These are phyloP conservation scores for Hydrotaea diabolus DNA, from an alignment of 2,888 invertebrate species.

Conservation along the genomic window DNA sequence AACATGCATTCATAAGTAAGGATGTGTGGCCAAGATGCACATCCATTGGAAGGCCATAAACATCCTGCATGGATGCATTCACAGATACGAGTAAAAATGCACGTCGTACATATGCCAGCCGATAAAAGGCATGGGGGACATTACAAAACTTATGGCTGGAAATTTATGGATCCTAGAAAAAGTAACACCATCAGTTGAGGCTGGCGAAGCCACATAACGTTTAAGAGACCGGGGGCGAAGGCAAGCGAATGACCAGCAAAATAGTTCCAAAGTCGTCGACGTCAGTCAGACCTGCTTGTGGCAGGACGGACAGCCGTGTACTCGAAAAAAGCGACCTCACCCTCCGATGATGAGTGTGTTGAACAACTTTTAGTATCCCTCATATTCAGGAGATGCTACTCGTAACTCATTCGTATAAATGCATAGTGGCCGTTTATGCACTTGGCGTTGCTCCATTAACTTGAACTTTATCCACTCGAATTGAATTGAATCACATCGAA, in stretches of 20 bases:
- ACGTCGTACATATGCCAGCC: neutral
- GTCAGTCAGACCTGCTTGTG: neutral
- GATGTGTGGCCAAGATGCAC: no score
- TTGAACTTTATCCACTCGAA: slow-evolving; percentile 8
- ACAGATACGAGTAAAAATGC: neutral
- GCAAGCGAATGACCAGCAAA: neutral
- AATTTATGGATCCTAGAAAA: slow-evolving; percentile 14
- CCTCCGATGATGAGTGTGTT: neutral
- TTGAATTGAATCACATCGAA: neutral
- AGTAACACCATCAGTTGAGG: neutral
- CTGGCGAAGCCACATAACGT: neutral
- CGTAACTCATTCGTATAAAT: neutral
- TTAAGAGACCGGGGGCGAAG: neutral
- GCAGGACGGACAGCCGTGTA: neutral
- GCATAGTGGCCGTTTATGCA: neutral
- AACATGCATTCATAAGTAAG: no score
- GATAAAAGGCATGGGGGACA: slow-evolving; percentile 20
- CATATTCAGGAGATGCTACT: neutral
- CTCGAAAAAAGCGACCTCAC: neutral
- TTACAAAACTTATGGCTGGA: slow-evolving; percentile 14
- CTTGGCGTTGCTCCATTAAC: slow-evolving; percentile 16
- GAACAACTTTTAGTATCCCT: neutral
- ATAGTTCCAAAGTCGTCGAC: neutral
- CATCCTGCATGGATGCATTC: neutral
- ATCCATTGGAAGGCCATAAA: neutral